Percentiles rank a stretch among this genome's conserved stretches.
Conservation (phyloP, 2,113 vertebrate genomes). For the Solea senegalensis region DNA sequence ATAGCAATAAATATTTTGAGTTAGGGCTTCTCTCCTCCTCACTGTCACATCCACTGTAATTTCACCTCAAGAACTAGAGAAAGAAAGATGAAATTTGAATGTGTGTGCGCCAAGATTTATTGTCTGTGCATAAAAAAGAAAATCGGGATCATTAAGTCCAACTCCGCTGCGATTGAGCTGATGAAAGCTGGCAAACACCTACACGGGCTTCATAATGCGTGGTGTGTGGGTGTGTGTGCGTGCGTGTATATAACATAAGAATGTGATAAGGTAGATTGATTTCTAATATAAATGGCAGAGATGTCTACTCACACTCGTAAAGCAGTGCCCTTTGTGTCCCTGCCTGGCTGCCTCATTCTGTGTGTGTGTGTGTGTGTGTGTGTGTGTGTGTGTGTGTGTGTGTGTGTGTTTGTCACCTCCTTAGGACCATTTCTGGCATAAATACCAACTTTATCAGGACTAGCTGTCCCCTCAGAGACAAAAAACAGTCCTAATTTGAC, state of each 20-base stretch:
- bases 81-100: constrained; percentile 77
- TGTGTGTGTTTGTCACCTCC: constrained; percentile 13
- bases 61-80: constrained; percentile 52
- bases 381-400: constrained; percentile 26
- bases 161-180: constrained; percentile 76
- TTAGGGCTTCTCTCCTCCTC: constrained; percentile 6
- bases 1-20: background rate
- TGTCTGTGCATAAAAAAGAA: constrained; percentile 73
- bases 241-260: constrained; percentile 47
- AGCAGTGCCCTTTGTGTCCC: constrained; percentile 71
- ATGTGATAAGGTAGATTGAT: constrained; percentile 79
- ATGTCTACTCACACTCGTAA: constrained; percentile 68
- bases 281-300: constrained; percentile 74
- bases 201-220: constrained; percentile 65
- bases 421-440: background rate
- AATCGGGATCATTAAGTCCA: constrained; percentile 80
- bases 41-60: constrained; percentile 29
- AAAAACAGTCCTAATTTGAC: background rate
- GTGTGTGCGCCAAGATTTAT: constrained; percentile 77
- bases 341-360: constrained; percentile 58
- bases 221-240: constrained; percentile 34
- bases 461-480: background rate
- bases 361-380: constrained; percentile 14
- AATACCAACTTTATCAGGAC: background rate
- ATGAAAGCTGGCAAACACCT: constrained; percentile 78